Base-by-base conservation (phyloP, 2,113 vertebrate species). In the Carassius carassius region DNA sequence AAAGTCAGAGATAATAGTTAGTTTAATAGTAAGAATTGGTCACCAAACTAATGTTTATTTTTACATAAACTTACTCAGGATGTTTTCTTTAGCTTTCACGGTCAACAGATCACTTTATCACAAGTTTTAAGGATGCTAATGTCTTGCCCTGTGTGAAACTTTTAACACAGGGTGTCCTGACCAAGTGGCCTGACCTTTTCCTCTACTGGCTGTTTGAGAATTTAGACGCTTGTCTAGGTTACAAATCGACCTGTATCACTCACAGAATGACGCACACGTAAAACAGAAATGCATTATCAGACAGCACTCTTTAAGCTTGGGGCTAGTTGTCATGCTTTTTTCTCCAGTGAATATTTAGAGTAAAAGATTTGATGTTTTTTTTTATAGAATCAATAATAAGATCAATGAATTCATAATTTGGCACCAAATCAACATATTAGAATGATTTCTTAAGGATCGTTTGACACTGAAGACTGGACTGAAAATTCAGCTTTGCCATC, bases 121-220 rank as follows among this genome's bases (percentile, higher is more conserved):
- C 1, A 16, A 2, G 23, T 75, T 75, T 78, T 44, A 35, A n/a
- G 56, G 16, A 44, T 16, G 58, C 58, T 51, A 44, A 16, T 65
- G 37, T 44, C 21, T 23, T 62, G 21, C 13, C 29, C 78, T 47
- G n/a, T 62, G 35, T 49, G 17, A 65, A 65, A 65, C n/a, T 63
- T 65, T 16, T 65, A 29, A 80, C 21, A n/a, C 77, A 79, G 65
- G 14, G 37, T 49, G 41, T 14, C 58, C 14, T 78, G 35, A 78
- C 76, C 17, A 3, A 77, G 41, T 29, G 41, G 2, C 60, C 17
- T 14, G 62, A 29, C 60, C 78, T 29, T 47, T 49, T 49, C 5
- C 54, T 80, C 37, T 41, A 44, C n/a, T 9, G n/a, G 54, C n/a
- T 44, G 41, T 80, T 65, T 80, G 14, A 65, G 60, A 62, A 62